Evolutionary conservation across 2,888 invertebrate species (phyloP).

Genomic region (Holacanthella duospinosa): DNA sequence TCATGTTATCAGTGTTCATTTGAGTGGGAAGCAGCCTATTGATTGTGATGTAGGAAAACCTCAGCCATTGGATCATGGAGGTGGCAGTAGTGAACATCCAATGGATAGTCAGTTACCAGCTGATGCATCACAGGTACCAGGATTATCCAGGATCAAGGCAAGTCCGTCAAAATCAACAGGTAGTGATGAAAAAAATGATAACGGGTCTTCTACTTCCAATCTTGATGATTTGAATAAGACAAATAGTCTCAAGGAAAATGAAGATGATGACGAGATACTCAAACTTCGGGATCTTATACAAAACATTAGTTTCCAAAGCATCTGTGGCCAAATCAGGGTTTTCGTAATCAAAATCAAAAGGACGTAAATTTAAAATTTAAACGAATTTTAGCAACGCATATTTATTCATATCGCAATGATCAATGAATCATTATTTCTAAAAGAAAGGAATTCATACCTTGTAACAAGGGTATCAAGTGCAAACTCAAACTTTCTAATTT

Average conservation of each 20-base stretch:
- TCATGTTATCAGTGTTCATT: conserved; percentile 30
- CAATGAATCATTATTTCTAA: neutral
- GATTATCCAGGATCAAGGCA: neutral
- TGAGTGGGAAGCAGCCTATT: neutral
- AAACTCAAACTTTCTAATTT: no score
- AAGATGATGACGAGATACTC: neutral
- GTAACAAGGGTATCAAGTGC: no score
- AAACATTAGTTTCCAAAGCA: neutral
- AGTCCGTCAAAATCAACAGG: neutral
- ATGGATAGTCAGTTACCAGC: no score
- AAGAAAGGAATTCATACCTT: neutral
- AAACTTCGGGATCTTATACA: neutral
- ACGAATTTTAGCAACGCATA: neutral
- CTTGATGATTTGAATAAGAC: neutral
- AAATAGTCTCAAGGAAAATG: neutral
- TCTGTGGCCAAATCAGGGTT: neutral
- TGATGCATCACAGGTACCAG: no score
- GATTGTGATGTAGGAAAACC: neutral
- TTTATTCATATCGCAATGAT: neutral
- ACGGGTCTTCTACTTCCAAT: neutral
- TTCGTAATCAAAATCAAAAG: neutral
- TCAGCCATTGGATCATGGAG: neutral
- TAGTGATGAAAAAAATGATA: neutral
- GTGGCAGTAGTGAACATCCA: no score
- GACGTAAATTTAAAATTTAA: neutral